These are phyloP conservation scores for Coenonympha arcania DNA, from an alignment of 2,888 invertebrate genomes.

Conservation along the genomic window DNA sequence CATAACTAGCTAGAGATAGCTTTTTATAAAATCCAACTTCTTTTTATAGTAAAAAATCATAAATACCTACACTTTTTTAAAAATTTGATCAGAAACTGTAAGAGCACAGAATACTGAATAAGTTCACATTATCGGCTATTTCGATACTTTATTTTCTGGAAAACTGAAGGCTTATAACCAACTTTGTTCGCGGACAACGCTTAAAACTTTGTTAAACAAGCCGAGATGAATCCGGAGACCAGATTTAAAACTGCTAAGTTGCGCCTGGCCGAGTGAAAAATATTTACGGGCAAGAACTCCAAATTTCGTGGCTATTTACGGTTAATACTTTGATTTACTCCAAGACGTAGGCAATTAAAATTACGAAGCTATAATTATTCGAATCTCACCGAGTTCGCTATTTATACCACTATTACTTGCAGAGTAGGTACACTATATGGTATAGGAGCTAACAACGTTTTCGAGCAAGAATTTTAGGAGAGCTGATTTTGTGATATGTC, in stretches of 20 bases:
- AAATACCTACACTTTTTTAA: no score
- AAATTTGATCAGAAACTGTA: neutral
- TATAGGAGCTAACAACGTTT: no score
- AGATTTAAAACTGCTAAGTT: conserved; percentile 5
- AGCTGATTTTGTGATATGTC: no score
- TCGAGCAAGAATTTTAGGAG: no score
- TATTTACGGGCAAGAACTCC: neutral
- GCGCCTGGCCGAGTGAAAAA: neutral
- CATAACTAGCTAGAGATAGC: no score
- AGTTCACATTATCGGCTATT: neutral
- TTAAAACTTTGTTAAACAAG: conserved; percentile 9
- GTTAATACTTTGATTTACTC: neutral
- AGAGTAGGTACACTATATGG: no score
- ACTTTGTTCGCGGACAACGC: conserved; percentile 2
- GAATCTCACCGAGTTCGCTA: no score
- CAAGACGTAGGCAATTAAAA: no score
- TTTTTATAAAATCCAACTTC: no score
- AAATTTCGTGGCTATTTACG: neutral
- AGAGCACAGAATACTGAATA: neutral
- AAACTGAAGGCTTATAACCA: conserved; percentile 1
- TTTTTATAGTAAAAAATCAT: no score
- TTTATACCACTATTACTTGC: no score
- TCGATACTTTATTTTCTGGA: neutral
- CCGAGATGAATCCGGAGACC: neutral
- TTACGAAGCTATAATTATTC: no score